Evolutionary conservation across 2,797 vertebrate genomes (phyloP), one percentile per base, ranked within the genome.

Genomic region (Ammospiza maritima): DNA sequence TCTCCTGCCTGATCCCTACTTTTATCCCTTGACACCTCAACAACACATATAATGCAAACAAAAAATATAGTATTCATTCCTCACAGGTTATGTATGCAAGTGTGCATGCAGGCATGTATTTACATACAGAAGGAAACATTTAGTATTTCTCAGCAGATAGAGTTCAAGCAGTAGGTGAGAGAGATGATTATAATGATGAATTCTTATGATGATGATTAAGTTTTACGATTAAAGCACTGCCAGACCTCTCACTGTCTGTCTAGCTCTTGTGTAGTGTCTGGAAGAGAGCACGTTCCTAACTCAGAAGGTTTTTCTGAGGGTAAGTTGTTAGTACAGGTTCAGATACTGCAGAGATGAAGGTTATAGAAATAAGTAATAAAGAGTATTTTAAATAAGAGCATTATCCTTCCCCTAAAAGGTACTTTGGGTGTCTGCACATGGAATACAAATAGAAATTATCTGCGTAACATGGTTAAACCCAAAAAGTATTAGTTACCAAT

Each of bases 181-280:
- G 82, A 88, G 58, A 78, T 90, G 18, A 91, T 96, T 94, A 86
- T 88, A 69, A 34, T 96, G 89, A 93, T 90, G 84, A 90, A 88
- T 40, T 93, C 84, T 86, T 77, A 88, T 25, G 75, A 80, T 71
- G 85, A 78, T 96, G 56, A 92, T 94, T 80, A 94, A 67, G 71
- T 81, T 95, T 85, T 81, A 60, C 10, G 27, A 94, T 90, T 91
- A 94, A 93, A 94, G 47, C 82, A 32, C 85, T 67, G 22, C 58
- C 58, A 78, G 42, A 50, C 76, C 73, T 94, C 93, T 94, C 20
- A 12, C 65, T 81, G 83, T 89, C 67, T 96, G 71, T 77, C 45
- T 62, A 51, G 36, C 60, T 92, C 48, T 70, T 0, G 0, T 51
- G 64, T 25, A 53, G 10, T 92, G 80, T 88, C 91, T 89, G 75